Conservation (phyloP, 2,113 vertebrate species). For the Clarias macrocephalus region DNA sequence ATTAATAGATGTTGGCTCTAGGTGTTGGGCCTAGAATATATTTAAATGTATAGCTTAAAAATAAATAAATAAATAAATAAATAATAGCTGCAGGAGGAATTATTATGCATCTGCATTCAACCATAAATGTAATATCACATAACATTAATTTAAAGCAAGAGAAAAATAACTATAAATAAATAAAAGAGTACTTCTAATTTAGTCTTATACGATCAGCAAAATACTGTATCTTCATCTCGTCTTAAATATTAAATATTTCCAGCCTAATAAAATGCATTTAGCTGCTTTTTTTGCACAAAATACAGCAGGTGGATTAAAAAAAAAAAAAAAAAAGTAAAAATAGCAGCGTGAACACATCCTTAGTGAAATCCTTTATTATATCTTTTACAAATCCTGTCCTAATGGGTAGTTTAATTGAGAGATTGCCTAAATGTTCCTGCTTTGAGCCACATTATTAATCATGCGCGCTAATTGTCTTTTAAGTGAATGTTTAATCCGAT, state of each 20-base stretch:
- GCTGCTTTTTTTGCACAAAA: background rate
- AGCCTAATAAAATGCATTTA: background rate
- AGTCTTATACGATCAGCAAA: background rate
- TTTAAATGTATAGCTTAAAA: background rate
- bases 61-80: background rate
- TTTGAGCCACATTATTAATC: background rate
- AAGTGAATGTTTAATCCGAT: conserved; percentile 17
- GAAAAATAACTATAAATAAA: background rate
- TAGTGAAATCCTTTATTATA: background rate
- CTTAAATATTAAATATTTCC: background rate
- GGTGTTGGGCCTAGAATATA: background rate
- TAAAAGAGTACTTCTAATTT: background rate
- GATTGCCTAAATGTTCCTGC: background rate
- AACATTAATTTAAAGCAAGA: background rate
- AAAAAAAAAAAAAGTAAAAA: background rate
- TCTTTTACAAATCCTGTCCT: background rate
- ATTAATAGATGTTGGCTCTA: too few relatives aligned
- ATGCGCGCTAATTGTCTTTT: background rate
- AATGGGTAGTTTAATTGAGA: background rate
- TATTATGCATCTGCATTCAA: background rate
- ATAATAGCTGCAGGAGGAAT: background rate
- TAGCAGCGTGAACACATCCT: background rate
- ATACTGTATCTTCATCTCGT: background rate
- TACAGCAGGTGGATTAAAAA: background rate
- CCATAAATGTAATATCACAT: background rate